Percentiles rank a stretch among this genome's conserved stretches.
These are phyloP conservation scores for Agonopterix heracliana DNA, from an alignment of 2,888 invertebrate species.

Conservation along the genomic window DNA sequence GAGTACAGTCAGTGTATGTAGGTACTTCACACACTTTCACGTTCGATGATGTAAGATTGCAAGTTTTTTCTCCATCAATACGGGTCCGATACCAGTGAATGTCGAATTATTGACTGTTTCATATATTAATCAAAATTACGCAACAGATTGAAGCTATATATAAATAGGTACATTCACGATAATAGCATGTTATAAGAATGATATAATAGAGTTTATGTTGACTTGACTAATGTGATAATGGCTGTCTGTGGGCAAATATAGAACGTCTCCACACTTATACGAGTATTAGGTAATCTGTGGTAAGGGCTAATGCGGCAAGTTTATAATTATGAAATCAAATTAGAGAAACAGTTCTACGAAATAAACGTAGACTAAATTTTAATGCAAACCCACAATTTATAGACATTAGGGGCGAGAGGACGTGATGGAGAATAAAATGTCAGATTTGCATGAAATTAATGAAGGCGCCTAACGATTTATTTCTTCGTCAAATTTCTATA, in stretches of 20 bases:
- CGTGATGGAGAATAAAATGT: slow-evolving; percentile 7
- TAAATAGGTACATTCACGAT: no score
- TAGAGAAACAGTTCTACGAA: not conserved
- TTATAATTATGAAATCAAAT: not conserved
- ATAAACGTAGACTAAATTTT: not conserved
- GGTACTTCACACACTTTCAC: slow-evolving; percentile 6
- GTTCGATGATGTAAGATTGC: slow-evolving; percentile 6
- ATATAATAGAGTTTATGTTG: no score
- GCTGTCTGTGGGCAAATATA: no score
- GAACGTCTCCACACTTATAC: no score
- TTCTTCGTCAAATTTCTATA: not conserved
- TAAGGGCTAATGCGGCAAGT: no score
- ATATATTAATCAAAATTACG: not conserved
- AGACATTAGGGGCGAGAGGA: not conserved
- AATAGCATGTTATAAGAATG: no score
- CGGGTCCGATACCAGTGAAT: not conserved
- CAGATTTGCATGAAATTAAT: slow-evolving; percentile 7
- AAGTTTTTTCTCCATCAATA: slow-evolving; percentile 8
- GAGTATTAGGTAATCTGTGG: no score
- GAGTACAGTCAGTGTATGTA: no score
- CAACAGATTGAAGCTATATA: no score
- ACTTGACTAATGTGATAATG: no score
- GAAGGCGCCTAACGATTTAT: not conserved
- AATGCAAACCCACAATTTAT: not conserved
- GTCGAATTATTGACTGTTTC: slow-evolving; percentile 3